Evolutionary conservation across 2,113 vertebrate genomes (phyloP), one percentile per base, ranked within the genome.

Genomic region (Macaca nemestrina): DNA sequence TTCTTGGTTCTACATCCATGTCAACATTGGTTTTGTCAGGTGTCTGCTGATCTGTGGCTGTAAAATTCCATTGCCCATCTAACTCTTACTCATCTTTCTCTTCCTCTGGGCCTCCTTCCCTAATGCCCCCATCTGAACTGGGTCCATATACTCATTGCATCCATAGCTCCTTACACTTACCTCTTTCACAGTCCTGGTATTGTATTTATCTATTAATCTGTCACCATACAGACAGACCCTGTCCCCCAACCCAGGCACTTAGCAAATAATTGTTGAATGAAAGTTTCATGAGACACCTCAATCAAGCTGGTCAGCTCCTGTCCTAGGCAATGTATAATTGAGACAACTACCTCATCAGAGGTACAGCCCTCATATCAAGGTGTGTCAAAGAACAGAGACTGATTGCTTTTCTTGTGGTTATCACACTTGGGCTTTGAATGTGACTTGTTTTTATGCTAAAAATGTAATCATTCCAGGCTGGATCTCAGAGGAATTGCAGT

Each of bases 381-480:
- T 79, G 30, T 57, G n/a, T 97, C 38, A 70, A 45, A 93, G 80
- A 50, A 88, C 85, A 72, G 94, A 94, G 50, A 35, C 10, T 43
- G 38, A 57, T 72, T 52, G 85, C 70, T 94, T 95, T 94, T 93
- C 82, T n/a, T 27, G 68, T 50, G 92, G 59, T 75, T 94, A 48
- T 59, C 72, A 35, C 22, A 75, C 68, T 55, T 40, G 38, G 45
- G 82, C 92, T 97, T 92, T 94, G 94, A 97, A 73, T 70, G 73
- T n/a, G 52, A 57, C 85, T 94, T 94, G 78, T 73, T 97, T 97
- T 91, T 68, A 93, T 86, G 90, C 81, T 79, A 67, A 93, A 86
- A 89, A 82, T 88, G 88, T 75, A 55, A 91, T 93, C 91, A 88
- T 81, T 79, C 67, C 93, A 43, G 92, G 55, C 50, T 52, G 59